Conservation (phyloP, 2,797 vertebrate species). For the Harpagifer antarcticus region DNA sequence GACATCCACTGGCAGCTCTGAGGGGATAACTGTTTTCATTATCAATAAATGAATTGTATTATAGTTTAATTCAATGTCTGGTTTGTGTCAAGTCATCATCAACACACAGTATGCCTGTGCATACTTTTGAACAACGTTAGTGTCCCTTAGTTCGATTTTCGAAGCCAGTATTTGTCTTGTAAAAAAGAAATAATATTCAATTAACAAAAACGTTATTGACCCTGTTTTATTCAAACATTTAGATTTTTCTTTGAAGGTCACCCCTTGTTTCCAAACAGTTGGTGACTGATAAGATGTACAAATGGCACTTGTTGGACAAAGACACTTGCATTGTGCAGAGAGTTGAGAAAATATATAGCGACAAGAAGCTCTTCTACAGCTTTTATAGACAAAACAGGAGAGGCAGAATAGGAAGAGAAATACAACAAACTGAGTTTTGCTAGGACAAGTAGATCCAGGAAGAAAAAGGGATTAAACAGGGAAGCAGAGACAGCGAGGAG, state of each 20-base stretch:
- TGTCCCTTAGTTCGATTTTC: neutral
- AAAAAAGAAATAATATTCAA: too few species aligned
- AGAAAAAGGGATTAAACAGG: slow-evolving; percentile 28
- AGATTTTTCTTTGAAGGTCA: too few species aligned
- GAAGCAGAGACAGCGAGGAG: slow-evolving; percentile 50
- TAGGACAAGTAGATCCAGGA: slow-evolving; percentile 50
- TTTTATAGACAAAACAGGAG: slow-evolving; percentile 17
- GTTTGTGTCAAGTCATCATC: neutral
- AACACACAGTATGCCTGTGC: neutral
- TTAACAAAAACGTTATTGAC: too few species aligned
- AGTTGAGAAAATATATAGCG: slow-evolving; percentile 20
- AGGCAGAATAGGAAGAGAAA: slow-evolving; percentile 1
- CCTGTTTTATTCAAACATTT: too few species aligned
- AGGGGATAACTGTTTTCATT: neutral
- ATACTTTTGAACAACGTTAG: neutral
- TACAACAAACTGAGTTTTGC: neutral
- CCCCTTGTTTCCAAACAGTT: slow-evolving; percentile 11
- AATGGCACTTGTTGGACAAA: slow-evolving; percentile 45
- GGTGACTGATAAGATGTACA: slow-evolving; percentile 22
- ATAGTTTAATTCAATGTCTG: neutral
- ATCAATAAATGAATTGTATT: neutral
- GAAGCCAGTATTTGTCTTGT: too few species aligned
- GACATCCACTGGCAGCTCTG: neutral
- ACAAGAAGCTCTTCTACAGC: too few species aligned
- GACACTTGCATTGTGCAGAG: slow-evolving; percentile 18